Conservation (phyloP, 2,888 invertebrate species). For the Furcula furcula region DNA sequence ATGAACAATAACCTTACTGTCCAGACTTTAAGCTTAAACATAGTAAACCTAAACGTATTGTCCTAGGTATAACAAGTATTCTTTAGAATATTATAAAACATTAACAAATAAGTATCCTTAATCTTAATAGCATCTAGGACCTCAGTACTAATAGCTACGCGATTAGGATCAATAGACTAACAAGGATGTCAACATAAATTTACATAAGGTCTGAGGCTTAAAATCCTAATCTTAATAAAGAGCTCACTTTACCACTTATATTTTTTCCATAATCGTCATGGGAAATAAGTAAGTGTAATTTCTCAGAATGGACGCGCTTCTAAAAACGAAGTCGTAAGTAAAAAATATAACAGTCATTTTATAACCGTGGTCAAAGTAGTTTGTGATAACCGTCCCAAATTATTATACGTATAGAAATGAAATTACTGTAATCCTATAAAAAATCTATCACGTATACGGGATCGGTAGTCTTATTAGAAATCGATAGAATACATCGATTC, state of each 20-base stretch:
- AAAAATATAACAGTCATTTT: conserved; percentile 3
- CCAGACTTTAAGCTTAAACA: too few species aligned
- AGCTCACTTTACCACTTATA: conserved; percentile 13
- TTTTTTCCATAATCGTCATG: not conserved
- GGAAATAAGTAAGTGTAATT: not conserved
- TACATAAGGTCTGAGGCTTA: too few species aligned
- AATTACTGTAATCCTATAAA: conserved; percentile 27
- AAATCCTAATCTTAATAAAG: conserved; percentile 23
- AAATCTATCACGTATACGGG: conserved; percentile 25
- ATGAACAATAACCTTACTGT: too few species aligned
- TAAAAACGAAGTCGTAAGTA: conserved; percentile 4
- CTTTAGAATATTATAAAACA: too few species aligned
- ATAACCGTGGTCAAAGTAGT: conserved; percentile 16
- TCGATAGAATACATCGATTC: conserved; percentile 15
- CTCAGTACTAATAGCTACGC: not conserved
- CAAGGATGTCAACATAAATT: too few species aligned
- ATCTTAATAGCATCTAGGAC: too few species aligned
- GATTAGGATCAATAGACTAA: not conserved
- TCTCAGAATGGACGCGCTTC: conserved; percentile 7
- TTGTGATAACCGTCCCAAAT: conserved; percentile 2
- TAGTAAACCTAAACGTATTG: too few species aligned
- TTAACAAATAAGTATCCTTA: too few species aligned
- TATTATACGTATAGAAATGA: conserved; percentile 12
- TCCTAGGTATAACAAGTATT: too few species aligned
- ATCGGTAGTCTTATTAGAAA: conserved; percentile 32